Percentiles rank a stretch among this genome's conserved stretches.
These are phyloP conservation scores for Rhabdomys dilectus DNA, from an alignment of 2,113 vertebrate genomes.

Conservation along the genomic window DNA sequence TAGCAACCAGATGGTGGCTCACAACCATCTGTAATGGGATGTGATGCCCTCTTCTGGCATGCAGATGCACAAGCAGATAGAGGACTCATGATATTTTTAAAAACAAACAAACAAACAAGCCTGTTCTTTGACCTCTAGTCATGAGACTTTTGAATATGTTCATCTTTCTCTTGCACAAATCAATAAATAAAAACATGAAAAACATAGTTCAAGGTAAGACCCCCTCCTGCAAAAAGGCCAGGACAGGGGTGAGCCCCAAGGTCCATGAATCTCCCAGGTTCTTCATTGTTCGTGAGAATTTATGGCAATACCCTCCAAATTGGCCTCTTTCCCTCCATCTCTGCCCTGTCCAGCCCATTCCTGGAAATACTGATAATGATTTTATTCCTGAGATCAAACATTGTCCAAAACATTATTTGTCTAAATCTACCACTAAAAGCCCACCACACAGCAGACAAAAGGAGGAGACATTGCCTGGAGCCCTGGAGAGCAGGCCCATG, in stretches of 20 bases:
- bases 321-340: background rate
- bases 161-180: background rate
- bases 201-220: background rate
- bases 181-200: background rate
- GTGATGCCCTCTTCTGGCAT: no score
- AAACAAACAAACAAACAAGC: no score
- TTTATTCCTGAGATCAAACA: slow-evolving; percentile 54
- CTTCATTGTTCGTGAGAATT: background rate
- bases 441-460: slow-evolving; percentile 43
- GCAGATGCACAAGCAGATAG: no score
- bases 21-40: no score
- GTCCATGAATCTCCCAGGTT: background rate
- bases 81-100: no score
- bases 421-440: background rate
- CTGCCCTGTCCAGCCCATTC: background rate
- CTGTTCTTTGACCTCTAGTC: background rate
- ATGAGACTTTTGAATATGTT: no score
- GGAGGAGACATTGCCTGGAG: slow-evolving; percentile 39
- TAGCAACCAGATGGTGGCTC: no score
- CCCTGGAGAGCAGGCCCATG: slow-evolving; percentile 1
- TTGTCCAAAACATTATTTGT: slow-evolving; percentile 48
- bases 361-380: slow-evolving; percentile 49
- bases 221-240: background rate
- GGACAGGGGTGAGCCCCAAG: background rate
- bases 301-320: background rate